Conservation (phyloP, 2,113 vertebrate genomes). For the Raja brachyura region DNA sequence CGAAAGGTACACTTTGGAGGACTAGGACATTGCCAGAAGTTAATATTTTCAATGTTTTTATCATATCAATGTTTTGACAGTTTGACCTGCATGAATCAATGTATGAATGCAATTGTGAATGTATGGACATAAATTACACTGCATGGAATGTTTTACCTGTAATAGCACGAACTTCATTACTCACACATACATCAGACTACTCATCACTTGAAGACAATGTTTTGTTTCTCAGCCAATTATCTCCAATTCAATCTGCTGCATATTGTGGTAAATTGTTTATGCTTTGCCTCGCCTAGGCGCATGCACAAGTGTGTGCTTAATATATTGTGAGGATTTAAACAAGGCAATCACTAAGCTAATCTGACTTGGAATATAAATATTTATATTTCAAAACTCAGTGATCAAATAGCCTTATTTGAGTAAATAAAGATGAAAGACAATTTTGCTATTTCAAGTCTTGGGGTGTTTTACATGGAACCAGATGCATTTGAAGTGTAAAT, state of each 20-base stretch:
- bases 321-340: neutral
- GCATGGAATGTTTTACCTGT: constrained; percentile 33
- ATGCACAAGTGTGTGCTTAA: neutral
- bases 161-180: constrained; percentile 25
- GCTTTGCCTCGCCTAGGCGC: neutral
- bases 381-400: neutral
- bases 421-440: neutral
- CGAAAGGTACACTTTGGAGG: constrained; percentile 72
- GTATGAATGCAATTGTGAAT: constrained; percentile 10
- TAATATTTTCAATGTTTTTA: constrained; percentile 12
- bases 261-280: neutral
- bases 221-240: constrained; percentile 34
- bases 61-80: neutral
- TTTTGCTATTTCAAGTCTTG: neutral
- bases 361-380: neutral
- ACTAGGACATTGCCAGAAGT: neutral
- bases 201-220: neutral
- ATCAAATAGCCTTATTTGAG: neutral
- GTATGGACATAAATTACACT: neutral
- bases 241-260: neutral
- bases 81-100: no score
- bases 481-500: neutral
- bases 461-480: neutral
- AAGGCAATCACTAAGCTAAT: neutral
- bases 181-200: neutral